Evolutionary conservation across 2,797 vertebrate species (phyloP).

Genomic region (Pseudomugil tenellus): DNA sequence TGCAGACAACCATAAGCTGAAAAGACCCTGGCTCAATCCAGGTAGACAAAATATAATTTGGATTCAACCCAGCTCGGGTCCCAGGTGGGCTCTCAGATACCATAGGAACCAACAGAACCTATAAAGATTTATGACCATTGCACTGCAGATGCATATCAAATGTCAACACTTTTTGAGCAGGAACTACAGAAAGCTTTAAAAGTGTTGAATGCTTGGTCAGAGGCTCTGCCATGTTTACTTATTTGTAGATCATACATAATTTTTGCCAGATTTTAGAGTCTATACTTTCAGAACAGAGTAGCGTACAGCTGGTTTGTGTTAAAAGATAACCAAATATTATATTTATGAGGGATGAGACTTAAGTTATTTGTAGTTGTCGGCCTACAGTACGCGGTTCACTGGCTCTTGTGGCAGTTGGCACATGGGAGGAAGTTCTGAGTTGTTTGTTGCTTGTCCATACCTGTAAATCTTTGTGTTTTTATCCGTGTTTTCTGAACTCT

Average conservation of each 20-base stretch:
- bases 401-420: background rate
- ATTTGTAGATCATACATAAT: background rate
- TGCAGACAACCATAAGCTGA: background rate
- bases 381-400: background rate
- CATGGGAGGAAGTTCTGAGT: background rate
- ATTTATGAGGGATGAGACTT: fast-evolving
- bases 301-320: background rate
- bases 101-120: background rate
- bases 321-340: background rate
- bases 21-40: background rate
- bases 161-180: constrained; percentile 2
- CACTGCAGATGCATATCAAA: background rate
- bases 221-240: background rate
- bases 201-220: background rate
- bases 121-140: background rate
- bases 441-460: constrained; percentile 1
- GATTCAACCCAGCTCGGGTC: background rate
- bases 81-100: background rate
- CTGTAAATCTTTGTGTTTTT: background rate
- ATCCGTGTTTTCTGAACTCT: background rate
- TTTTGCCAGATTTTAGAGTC: background rate
- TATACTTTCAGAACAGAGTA: background rate
- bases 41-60: background rate
- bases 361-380: background rate
- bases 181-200: background rate